Evolutionary conservation across 1,140 invertebrate species (phyloP).

Genomic region (Ostrea edulis): DNA sequence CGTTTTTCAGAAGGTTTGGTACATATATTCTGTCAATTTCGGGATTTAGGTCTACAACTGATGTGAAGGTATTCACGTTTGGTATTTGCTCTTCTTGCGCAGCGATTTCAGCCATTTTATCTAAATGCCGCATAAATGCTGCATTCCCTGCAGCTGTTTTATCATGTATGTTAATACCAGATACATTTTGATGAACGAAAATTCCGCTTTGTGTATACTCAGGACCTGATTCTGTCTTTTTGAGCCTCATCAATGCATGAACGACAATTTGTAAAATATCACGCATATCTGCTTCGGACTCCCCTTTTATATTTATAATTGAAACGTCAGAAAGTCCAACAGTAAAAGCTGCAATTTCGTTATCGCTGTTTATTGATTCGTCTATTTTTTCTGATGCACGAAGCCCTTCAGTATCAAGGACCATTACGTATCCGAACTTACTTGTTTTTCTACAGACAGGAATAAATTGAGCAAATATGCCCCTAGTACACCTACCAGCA

Average conservation of each 20-base stretch:
- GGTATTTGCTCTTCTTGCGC: slow-evolving; percentile 39
- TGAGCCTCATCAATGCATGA: slow-evolving; percentile 53
- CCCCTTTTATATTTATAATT: slow-evolving; percentile 50
- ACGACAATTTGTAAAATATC: slow-evolving; percentile 54
- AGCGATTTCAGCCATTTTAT: slow-evolving; percentile 44
- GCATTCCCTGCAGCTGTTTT: slow-evolving; percentile 24
- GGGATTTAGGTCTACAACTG: slow-evolving; percentile 47
- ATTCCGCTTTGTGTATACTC: slow-evolving; percentile 41
- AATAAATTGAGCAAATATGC: slow-evolving; percentile 47
- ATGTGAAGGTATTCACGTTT: slow-evolving; percentile 28
- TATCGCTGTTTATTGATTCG: slow-evolving; percentile 32
- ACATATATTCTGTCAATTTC: slow-evolving; percentile 40
- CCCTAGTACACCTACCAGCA: slow-evolving; percentile 50
- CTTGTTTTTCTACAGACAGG: neutral
- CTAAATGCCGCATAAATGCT: slow-evolving; percentile 30
- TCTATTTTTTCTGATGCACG: slow-evolving; percentile 33
- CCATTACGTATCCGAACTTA: slow-evolving; percentile 10
- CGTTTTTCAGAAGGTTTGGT: slow-evolving; percentile 41
- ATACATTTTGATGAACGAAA: slow-evolving; percentile 54
- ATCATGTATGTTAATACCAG: slow-evolving; percentile 13
- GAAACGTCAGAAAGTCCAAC: slow-evolving; percentile 48
- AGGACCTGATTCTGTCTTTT: neutral
- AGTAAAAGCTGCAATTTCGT: slow-evolving; percentile 53
- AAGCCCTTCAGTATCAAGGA: slow-evolving; percentile 48
- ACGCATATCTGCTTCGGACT: slow-evolving; percentile 45